These are phyloP conservation scores for Tetramorium parvispinum DNA, from an alignment of 1,140 invertebrate species.

Conservation along the genomic window DNA sequence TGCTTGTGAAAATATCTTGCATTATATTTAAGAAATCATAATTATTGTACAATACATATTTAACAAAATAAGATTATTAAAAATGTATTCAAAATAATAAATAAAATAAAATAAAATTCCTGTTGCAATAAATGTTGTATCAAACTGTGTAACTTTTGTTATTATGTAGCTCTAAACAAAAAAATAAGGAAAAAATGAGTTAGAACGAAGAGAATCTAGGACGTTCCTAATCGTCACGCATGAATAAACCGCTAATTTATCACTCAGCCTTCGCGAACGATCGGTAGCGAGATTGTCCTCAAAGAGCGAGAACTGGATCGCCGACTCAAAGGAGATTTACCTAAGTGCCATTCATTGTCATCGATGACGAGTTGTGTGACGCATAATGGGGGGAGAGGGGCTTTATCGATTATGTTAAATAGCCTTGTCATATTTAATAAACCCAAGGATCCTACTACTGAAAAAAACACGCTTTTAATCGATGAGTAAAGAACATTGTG, in stretches of 20 bases:
- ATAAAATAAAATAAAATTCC: neutral
- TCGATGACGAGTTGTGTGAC: constrained; percentile 19
- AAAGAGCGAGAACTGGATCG: constrained; percentile 35
- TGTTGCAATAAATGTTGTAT: neutral
- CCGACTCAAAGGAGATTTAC: neutral
- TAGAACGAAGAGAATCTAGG: neutral
- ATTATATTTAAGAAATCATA: neutral
- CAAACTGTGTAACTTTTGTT: neutral
- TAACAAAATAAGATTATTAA: neutral
- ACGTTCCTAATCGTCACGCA: constrained; percentile 28
- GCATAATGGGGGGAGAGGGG: neutral
- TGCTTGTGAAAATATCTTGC: neutral
- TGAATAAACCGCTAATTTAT: constrained; percentile 35
- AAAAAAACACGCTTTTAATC: neutral
- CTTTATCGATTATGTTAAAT: constrained; percentile 25
- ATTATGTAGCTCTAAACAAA: neutral
- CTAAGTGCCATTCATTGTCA: constrained; percentile 9
- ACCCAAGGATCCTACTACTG: neutral
- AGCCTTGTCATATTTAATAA: neutral
- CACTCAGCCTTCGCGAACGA: neutral
- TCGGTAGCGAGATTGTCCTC: neutral
- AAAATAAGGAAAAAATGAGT: neutral
- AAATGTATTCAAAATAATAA: neutral
- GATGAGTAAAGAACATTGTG: neutral
- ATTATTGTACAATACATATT: too few species aligned